Percentiles rank a stretch among this genome's conserved stretches.
Evolutionary conservation across 2,888 invertebrate species (phyloP).

Genomic region (Mesorhabditis spiculigera): DNA sequence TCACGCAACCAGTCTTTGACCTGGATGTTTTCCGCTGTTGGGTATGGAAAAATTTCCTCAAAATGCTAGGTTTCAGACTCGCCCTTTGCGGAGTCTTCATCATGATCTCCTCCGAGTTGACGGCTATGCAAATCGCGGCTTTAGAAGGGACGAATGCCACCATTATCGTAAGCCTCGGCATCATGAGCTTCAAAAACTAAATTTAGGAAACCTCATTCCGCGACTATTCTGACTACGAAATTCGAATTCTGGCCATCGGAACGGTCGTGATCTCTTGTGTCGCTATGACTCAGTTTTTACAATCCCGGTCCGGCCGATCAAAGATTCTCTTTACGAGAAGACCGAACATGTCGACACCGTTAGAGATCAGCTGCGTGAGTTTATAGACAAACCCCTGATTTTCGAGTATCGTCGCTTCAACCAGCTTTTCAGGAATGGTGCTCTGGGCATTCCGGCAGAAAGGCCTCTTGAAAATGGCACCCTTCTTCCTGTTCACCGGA

Average conservation of each 20-base stretch:
- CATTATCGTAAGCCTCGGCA: background rate
- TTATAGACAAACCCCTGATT: background rate
- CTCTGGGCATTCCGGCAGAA: background rate
- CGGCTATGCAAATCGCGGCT: background rate
- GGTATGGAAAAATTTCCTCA: background rate
- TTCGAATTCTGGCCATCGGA: background rate
- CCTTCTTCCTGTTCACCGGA: constrained; percentile 1
- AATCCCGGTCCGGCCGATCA: background rate
- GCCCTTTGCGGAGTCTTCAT: background rate
- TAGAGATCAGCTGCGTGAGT: background rate
- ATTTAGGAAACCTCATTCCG: background rate
- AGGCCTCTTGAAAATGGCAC: background rate
- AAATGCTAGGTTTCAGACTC: background rate
- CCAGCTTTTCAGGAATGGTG: background rate
- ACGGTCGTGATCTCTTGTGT: background rate
- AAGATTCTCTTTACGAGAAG: background rate
- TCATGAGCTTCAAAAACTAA: background rate
- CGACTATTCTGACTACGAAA: constrained; percentile 1
- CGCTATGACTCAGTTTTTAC: background rate
- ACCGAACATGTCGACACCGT: background rate
- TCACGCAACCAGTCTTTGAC: background rate
- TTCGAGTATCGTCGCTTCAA: background rate
- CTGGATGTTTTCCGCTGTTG: background rate
- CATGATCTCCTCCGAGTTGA: background rate
- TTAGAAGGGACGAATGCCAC: no score